Conservation (phyloP, 2,888 invertebrate species). For the Meandrusa payeni region DNA sequence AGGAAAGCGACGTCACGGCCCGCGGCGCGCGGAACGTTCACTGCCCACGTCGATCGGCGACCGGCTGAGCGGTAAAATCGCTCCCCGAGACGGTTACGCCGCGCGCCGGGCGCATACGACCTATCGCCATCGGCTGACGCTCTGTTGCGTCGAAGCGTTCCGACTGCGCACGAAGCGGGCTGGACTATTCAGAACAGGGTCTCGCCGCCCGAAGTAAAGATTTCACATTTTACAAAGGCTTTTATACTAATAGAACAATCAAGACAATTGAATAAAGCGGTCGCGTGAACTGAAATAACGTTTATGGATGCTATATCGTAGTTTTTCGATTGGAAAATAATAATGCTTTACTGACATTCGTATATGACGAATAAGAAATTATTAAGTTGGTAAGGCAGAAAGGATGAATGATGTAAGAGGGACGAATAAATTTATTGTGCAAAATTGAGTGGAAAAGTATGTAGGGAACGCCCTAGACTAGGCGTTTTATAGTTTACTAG, state of each 20-base stretch:
- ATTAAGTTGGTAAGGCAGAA: too few relatives aligned
- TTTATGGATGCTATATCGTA: too few relatives aligned
- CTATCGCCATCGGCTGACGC: constrained; percentile 26
- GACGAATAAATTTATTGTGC: too few relatives aligned
- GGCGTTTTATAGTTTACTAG: too few relatives aligned
- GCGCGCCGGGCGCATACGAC: constrained; percentile 41
- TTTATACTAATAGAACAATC: constrained; percentile 2
- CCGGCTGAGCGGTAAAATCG: constrained; percentile 34
- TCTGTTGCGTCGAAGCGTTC: constrained; percentile 39
- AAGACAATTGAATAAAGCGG: too few relatives aligned
- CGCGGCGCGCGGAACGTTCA: constrained; percentile 26
- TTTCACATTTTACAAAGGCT: constrained; percentile 15
- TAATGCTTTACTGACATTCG: too few relatives aligned
- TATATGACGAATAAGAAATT: too few relatives aligned
- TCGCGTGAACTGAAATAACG: too few relatives aligned
- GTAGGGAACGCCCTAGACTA: too few relatives aligned
- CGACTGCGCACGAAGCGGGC: constrained; percentile 47
- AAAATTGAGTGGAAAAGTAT: too few relatives aligned
- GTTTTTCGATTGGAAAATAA: too few relatives aligned
- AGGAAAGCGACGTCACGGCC: constrained; percentile 25
- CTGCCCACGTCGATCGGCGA: constrained; percentile 34
- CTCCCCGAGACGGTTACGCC: constrained; percentile 39
- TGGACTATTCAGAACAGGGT: constrained; percentile 26
- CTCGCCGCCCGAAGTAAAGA: constrained; percentile 25
- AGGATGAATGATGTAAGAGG: too few relatives aligned